Evolutionary conservation across 2,113 vertebrate genomes (phyloP).

Genomic region (Panthera uncia): DNA sequence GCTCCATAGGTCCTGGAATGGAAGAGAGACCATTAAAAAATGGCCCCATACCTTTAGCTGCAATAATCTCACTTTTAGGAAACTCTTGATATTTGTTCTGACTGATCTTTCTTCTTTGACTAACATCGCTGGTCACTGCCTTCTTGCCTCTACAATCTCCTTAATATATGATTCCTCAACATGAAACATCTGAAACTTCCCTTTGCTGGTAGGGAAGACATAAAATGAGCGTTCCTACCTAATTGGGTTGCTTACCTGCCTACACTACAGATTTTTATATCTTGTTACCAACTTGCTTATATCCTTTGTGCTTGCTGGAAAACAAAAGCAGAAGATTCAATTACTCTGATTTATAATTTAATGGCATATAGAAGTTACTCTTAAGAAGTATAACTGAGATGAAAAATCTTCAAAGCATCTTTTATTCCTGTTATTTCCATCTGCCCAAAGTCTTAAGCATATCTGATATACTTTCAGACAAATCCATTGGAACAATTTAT

Average conservation of each 20-base stretch:
- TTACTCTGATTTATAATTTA: slow-evolving; percentile 76
- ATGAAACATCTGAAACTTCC: neutral
- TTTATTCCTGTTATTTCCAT: slow-evolving; percentile 74
- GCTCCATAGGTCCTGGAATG: neutral
- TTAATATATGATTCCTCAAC: neutral
- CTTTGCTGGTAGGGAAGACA: slow-evolving; percentile 33
- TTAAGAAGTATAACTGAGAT: slow-evolving; percentile 73
- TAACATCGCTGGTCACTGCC: neutral
- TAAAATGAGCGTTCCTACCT: slow-evolving; percentile 30
- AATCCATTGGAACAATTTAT: slow-evolving; percentile 67
- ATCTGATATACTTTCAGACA: slow-evolving; percentile 66
- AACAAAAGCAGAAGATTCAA: slow-evolving; percentile 75
- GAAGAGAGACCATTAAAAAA: neutral
- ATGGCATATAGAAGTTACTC: slow-evolving; percentile 13
- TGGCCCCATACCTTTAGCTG: neutral
- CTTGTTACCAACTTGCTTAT: slow-evolving; percentile 60
- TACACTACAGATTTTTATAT: slow-evolving; percentile 56
- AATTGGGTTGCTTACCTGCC: slow-evolving; percentile 58
- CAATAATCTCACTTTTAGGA: neutral
- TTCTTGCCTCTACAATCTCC: neutral
- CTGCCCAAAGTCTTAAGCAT: slow-evolving; percentile 51
- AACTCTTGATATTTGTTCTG: neutral
- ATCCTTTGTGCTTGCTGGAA: slow-evolving; percentile 60
- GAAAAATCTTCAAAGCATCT: slow-evolving; percentile 72
- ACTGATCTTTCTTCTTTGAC: neutral